These are phyloP conservation scores for Micromesistius poutassou DNA, from an alignment of 2,797 vertebrate species.

Conservation along the genomic window DNA sequence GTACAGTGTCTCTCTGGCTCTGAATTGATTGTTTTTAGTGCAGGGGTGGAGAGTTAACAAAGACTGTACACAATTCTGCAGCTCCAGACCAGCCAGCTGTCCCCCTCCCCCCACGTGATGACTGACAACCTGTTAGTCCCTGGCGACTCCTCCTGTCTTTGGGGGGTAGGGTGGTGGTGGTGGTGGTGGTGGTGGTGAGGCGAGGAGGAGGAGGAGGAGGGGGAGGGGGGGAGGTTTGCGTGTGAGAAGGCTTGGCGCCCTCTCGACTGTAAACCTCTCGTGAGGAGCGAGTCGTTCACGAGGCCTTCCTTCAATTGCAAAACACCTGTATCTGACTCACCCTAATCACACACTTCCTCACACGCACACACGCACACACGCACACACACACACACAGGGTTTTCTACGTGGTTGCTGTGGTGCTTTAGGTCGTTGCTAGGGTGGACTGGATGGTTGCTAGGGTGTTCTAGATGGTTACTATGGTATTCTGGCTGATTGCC, in stretches of 20 bases:
- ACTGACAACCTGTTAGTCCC: conserved; percentile 36
- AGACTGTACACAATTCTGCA: conserved; percentile 23
- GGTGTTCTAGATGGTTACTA: background rate
- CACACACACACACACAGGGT: conserved; percentile 13
- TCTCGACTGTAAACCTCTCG: conserved; percentile 59
- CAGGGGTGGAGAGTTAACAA: conserved; percentile 26
- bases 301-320: conserved; percentile 66
- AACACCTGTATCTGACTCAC: conserved; percentile 76
- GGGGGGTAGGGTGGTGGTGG: conserved; percentile 17
- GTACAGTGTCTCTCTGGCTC: background rate
- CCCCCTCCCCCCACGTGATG: conserved; percentile 18
- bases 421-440: too few species aligned
- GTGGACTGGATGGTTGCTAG: too few species aligned
- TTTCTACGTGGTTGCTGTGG: background rate
- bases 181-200: too few species aligned
- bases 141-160: conserved; percentile 39
- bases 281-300: conserved; percentile 44
- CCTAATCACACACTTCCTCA: conserved; percentile 63
- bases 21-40: background rate
- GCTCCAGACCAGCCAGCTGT: conserved; percentile 40
- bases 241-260: conserved; percentile 63
- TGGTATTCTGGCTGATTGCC: background rate
- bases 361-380: conserved; percentile 14
- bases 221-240: conserved; percentile 57
- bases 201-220: too few species aligned